Conservation (phyloP, 2,113 vertebrate genomes). For the Pholis gunnellus region DNA sequence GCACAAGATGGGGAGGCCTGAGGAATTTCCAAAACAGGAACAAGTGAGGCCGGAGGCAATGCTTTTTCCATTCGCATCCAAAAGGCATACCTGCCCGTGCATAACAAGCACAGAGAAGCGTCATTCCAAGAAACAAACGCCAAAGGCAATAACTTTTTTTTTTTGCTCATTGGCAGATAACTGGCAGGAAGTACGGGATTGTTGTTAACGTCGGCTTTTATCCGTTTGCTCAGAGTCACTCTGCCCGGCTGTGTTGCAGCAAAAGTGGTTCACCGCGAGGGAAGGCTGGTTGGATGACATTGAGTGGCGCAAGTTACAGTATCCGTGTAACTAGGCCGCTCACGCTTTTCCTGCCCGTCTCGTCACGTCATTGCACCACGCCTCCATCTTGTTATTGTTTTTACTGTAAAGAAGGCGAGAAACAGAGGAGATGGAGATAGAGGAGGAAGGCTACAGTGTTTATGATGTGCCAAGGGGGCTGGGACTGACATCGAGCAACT, state of each 20-base stretch:
- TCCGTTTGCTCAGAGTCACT: neutral
- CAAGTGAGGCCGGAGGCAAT: slow-evolving; percentile 71
- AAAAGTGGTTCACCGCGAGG: neutral
- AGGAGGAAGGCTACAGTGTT: neutral
- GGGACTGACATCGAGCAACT: neutral
- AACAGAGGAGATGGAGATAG: neutral
- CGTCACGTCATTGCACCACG: neutral
- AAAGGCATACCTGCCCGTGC: slow-evolving; percentile 67
- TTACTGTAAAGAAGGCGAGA: neutral
- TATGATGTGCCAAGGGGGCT: neutral
- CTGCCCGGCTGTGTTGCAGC: neutral
- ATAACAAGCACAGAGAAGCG: slow-evolving; percentile 55
- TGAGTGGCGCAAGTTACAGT: neutral
- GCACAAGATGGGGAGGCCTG: slow-evolving; percentile 47
- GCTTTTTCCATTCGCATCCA: slow-evolving; percentile 72
- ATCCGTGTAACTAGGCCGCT: neutral
- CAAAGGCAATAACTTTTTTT: slow-evolving; percentile 8
- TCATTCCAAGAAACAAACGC: slow-evolving; percentile 41
- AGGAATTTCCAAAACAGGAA: slow-evolving; percentile 82
- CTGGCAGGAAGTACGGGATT: slow-evolving; percentile 21
- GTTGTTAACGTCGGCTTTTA: slow-evolving; percentile 1
- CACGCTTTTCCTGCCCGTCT: neutral
- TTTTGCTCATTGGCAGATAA: slow-evolving; percentile 24
- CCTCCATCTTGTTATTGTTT: slow-evolving; percentile 1
- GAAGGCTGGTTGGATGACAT: neutral